Conservation (phyloP, 2,797 vertebrate species). For the Chaenodraco wilsoni region DNA sequence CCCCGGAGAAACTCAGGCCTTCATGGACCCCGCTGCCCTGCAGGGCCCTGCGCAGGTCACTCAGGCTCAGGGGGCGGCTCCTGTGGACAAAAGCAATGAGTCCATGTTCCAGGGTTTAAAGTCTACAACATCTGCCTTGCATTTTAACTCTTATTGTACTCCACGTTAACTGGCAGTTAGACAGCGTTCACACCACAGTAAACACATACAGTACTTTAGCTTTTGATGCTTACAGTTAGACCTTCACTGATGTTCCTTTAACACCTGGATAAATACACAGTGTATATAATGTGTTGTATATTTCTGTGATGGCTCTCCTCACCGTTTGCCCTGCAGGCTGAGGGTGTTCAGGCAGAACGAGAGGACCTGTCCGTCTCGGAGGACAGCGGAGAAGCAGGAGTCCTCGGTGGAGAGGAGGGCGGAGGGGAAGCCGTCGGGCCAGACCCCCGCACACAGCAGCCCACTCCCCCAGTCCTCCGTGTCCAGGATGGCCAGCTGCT, state of each 20-base stretch:
- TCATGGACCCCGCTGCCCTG: conserved; percentile 85
- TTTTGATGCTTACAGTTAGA: not conserved
- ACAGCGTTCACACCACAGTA: not conserved
- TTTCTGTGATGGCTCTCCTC: conserved; percentile 34
- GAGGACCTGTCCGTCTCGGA: conserved; percentile 92
- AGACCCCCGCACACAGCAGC: conserved; percentile 91
- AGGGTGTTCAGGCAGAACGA: conserved; percentile 91
- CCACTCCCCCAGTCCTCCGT: conserved; percentile 84
- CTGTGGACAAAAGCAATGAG: conserved; percentile 71
- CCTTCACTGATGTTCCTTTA: not conserved
- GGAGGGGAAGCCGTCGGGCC: conserved; percentile 92
- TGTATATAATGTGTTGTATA: not conserved
- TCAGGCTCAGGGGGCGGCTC: conserved; percentile 88
- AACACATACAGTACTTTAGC: not conserved
- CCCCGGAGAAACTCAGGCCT: conserved; percentile 81
- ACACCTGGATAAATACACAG: not conserved
- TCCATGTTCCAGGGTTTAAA: not conserved
- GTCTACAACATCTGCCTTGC: not conserved
- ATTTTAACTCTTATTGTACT: not conserved
- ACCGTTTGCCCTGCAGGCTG: conserved; percentile 89
- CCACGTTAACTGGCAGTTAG: not conserved
- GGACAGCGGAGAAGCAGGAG: conserved; percentile 90
- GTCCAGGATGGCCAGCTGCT: conserved; percentile 83
- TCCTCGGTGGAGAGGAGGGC: conserved; percentile 90
- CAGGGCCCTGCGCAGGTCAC: conserved; percentile 89